These are phyloP conservation scores for Oopsacas minuta DNA, from an alignment of 37 sponge, comb jelly and placozoan genomes.

Conservation along the genomic window DNA sequence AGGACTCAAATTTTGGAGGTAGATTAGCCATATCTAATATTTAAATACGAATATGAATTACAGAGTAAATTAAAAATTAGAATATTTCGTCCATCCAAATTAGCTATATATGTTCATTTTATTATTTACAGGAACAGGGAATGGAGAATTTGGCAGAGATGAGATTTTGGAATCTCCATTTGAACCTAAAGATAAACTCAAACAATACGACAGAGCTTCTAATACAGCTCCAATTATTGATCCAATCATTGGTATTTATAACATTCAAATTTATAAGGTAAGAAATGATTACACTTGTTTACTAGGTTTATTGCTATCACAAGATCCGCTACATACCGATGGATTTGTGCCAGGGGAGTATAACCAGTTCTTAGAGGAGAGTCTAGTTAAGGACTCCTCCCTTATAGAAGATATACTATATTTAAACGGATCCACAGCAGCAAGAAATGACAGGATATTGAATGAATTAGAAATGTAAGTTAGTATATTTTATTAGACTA, in stretches of 20 bases:
- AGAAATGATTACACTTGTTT: background rate
- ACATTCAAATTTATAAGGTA: background rate
- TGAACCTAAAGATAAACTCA: background rate
- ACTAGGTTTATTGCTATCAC: background rate
- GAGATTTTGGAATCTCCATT: background rate
- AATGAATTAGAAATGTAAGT: background rate
- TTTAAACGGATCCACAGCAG: background rate
- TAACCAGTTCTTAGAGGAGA: slow-evolving; percentile 17
- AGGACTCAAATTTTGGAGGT: background rate
- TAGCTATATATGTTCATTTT: too few species aligned
- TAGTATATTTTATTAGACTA: background rate
- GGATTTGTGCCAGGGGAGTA: background rate
- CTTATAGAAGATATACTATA: background rate
- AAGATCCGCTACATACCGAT: background rate
- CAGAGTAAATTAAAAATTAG: background rate
- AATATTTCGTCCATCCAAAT: too few species aligned
- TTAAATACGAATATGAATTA: too few species aligned
- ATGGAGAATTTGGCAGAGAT: background rate
- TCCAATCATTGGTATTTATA: slow-evolving; percentile 7
- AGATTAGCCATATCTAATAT: background rate
- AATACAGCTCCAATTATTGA: background rate
- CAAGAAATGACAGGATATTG: background rate
- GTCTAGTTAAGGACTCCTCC: background rate
- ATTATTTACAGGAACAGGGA: too few species aligned
- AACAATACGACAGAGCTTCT: background rate